Conservation (phyloP, 1,140 invertebrate species). For the Dendroctonus ponderosae region DNA sequence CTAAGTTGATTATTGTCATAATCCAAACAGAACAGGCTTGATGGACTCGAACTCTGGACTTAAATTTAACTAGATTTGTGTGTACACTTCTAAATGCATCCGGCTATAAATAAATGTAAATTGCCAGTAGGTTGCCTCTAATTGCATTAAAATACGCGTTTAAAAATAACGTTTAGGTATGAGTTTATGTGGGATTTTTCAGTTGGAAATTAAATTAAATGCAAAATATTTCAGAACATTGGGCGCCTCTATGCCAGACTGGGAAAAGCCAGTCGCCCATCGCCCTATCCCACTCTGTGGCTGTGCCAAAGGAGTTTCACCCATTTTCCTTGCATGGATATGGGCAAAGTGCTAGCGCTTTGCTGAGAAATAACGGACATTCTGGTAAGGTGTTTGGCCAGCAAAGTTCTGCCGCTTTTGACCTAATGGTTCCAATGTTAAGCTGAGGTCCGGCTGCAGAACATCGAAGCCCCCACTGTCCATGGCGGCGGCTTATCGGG, state of each 20-base stretch:
- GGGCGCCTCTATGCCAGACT: conserved; percentile 51
- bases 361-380: conserved; percentile 55
- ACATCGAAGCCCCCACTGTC: conserved; percentile 46
- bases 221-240: conserved; percentile 44
- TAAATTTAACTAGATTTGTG: no score
- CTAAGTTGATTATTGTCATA: no score
- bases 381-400: conserved; percentile 45
- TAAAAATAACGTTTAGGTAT: no score
- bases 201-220: no score
- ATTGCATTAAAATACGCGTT: no score
- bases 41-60: no score
- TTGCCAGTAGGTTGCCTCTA: no score
- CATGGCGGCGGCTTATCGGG: conserved; percentile 55
- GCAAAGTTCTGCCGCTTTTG: no score
- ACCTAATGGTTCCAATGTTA: conserved; percentile 16
- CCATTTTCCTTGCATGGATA: conserved; percentile 50
- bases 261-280: conserved; percentile 55
- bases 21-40: no score
- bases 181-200: no score
- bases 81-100: no score
- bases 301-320: conserved; percentile 47
- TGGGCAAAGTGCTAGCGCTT: conserved; percentile 42
- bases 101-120: no score
- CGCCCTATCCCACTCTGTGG: conserved; percentile 45
- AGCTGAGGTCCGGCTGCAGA: conserved; percentile 53